These are phyloP conservation scores for Anneissia japonica DNA, from an alignment of 35 echinoderm and acorn worm species.

Conservation along the genomic window DNA sequence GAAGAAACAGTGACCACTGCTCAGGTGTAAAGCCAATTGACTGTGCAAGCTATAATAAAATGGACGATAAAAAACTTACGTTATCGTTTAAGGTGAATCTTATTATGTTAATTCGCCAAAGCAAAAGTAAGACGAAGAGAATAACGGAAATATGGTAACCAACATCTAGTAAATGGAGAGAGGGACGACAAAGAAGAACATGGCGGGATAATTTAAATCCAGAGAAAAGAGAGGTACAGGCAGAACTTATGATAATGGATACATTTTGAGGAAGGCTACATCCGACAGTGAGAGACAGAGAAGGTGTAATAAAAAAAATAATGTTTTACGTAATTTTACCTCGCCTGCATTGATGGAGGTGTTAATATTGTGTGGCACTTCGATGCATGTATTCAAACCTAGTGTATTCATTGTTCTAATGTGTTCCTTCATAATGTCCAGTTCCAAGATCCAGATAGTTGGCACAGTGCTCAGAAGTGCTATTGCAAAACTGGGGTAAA, in stretches of 20 bases:
- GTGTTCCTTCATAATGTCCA: conserved; percentile 62
- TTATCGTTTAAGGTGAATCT: no score
- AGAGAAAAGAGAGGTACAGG: no score
- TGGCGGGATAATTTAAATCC: no score
- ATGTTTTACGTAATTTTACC: not conserved
- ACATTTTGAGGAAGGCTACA: not conserved
- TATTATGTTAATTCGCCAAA: no score
- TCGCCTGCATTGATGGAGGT: not conserved
- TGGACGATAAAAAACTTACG: no score
- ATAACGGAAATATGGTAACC: no score
- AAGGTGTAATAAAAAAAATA: not conserved
- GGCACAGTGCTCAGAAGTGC: conserved; percentile 64
- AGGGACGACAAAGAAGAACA: no score
- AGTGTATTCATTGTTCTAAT: not conserved
- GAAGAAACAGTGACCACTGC: conserved; percentile 66
- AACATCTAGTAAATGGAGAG: no score
- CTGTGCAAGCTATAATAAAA: conserved; percentile 13
- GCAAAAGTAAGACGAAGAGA: no score
- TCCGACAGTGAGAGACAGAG: not conserved
- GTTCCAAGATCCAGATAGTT: conserved; percentile 76
- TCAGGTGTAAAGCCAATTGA: conserved; percentile 32
- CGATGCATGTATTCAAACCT: not conserved
- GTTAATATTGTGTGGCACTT: not conserved
- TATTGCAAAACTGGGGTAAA: conserved; percentile 89
- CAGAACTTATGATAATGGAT: not conserved